A percentile compares a stretch with the other conserved stretches of the same genome.
phyloP scores from a whole-genome alignment of 2,113 vertebrate species.

The Sialia sialis region DNA sequence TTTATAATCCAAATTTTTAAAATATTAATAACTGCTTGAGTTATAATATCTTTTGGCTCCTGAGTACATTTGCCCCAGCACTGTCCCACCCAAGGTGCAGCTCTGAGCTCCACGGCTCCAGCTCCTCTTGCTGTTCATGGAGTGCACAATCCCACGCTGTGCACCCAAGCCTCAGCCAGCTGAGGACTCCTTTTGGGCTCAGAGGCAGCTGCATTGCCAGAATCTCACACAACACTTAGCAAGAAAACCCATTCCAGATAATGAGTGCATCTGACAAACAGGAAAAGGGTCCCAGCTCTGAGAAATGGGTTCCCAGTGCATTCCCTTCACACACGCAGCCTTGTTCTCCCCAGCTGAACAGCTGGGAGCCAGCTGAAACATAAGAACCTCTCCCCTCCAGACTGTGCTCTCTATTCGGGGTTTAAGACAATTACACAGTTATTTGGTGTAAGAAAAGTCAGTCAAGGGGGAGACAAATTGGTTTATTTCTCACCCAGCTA shows the following conservation, averaged over 20 bases:
- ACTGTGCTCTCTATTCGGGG: slow-evolving; percentile 8
- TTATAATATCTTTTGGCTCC: neutral
- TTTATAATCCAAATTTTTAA: neutral
- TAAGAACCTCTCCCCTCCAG: slow-evolving; percentile 50
- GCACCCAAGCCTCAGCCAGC: neutral
- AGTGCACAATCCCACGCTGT: neutral
- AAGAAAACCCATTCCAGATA: neutral
- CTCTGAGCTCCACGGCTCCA: neutral
- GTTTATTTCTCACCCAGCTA: slow-evolving; percentile 69
- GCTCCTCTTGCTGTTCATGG: neutral
- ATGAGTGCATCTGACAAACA: slow-evolving; percentile 33
- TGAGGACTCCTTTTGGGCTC: neutral
- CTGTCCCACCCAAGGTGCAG: neutral
- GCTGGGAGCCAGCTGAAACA: slow-evolving; percentile 70
- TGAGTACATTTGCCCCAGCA: neutral
- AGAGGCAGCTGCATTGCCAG: neutral
- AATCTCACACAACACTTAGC: neutral
- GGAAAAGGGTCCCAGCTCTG: slow-evolving; percentile 19
- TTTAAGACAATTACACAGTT: slow-evolving; percentile 74
- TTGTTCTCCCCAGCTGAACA: slow-evolving; percentile 51
- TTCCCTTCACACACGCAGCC: slow-evolving; percentile 34
- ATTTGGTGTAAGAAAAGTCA: slow-evolving; percentile 61
- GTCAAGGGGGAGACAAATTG: slow-evolving; percentile 51
- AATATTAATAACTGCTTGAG: neutral
- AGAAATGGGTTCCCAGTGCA: slow-evolving; percentile 60